Percentiles rank a stretch among this genome's conserved stretches.
Conservation (phyloP, 2,888 invertebrate genomes). For the Meiosimyza platycephala region DNA sequence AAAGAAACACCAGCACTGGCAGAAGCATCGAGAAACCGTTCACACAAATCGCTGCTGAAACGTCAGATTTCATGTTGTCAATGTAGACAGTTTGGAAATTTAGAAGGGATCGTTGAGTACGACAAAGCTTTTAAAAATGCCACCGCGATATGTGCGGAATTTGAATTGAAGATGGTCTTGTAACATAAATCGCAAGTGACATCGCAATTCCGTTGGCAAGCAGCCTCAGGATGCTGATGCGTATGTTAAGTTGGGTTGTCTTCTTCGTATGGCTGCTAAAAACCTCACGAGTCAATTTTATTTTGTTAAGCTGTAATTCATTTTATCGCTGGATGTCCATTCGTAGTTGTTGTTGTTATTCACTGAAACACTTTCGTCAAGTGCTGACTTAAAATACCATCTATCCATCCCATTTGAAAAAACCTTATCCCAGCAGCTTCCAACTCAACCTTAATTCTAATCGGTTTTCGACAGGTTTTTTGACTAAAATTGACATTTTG, state of each 20-base stretch:
- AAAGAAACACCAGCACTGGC: background rate
- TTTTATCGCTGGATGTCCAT: slow-evolving; percentile 27
- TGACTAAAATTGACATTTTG: slow-evolving; percentile 22
- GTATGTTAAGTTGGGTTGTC: background rate
- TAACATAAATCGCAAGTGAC: slow-evolving; percentile 66
- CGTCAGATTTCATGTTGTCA: slow-evolving; percentile 32
- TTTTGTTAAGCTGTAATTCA: slow-evolving; percentile 23
- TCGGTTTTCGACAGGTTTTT: slow-evolving; percentile 21
- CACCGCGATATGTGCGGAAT: slow-evolving; percentile 60
- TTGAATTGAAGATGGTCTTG: slow-evolving; percentile 61
- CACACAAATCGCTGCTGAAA: slow-evolving; percentile 14
- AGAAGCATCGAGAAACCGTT: background rate
- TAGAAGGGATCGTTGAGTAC: slow-evolving; percentile 16
- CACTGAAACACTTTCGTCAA: slow-evolving; percentile 22
- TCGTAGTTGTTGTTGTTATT: slow-evolving; percentile 6
- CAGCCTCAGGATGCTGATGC: background rate
- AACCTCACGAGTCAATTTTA: slow-evolving; percentile 5
- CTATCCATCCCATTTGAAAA: background rate
- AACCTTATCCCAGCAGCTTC: background rate
- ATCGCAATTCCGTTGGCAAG: slow-evolving; percentile 35
- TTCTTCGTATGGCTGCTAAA: background rate
- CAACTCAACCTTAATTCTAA: slow-evolving; percentile 28
- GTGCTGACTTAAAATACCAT: background rate
- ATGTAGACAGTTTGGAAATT: slow-evolving; percentile 24
- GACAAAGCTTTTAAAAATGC: slow-evolving; percentile 28